Evolutionary conservation across 2,113 vertebrate genomes (phyloP).

Genomic region (Girardinichthys multiradiatus): DNA sequence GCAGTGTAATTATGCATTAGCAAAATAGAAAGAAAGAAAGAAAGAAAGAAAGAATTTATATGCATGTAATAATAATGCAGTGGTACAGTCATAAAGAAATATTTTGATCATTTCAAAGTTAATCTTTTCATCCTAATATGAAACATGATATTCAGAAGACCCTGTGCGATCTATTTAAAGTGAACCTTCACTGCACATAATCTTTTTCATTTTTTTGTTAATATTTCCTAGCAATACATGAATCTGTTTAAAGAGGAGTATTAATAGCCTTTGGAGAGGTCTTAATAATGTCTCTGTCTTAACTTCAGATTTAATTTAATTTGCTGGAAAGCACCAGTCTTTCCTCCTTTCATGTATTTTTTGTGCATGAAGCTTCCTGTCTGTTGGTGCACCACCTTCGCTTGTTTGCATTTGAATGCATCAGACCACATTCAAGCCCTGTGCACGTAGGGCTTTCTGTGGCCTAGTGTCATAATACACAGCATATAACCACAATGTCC

Average conservation of each 20-base stretch:
- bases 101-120: conserved; percentile 11
- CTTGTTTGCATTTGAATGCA: conserved; percentile 50
- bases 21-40: neutral
- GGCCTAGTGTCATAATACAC: conserved; percentile 20
- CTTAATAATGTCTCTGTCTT: neutral
- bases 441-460: conserved; percentile 25
- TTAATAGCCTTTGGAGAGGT: conserved; percentile 6
- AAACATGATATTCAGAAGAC: conserved; percentile 6
- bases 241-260: conserved; percentile 20
- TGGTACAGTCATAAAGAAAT: neutral
- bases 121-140: neutral
- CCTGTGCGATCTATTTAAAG: conserved; percentile 5
- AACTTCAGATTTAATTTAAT: neutral
- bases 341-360: neutral
- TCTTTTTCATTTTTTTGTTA: conserved; percentile 17
- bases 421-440: conserved; percentile 22
- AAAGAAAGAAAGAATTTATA: neutral
- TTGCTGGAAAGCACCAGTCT: neutral
- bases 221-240: conserved; percentile 16
- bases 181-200: neutral
- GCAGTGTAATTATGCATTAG: too few relatives aligned
- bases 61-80: neutral
- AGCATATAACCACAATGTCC: conserved; percentile 6
- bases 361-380: conserved; percentile 3
- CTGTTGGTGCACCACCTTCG: conserved; percentile 11